Base-by-base conservation (phyloP, 2,797 vertebrate genomes). In the Semaprochilodus insignis region DNA sequence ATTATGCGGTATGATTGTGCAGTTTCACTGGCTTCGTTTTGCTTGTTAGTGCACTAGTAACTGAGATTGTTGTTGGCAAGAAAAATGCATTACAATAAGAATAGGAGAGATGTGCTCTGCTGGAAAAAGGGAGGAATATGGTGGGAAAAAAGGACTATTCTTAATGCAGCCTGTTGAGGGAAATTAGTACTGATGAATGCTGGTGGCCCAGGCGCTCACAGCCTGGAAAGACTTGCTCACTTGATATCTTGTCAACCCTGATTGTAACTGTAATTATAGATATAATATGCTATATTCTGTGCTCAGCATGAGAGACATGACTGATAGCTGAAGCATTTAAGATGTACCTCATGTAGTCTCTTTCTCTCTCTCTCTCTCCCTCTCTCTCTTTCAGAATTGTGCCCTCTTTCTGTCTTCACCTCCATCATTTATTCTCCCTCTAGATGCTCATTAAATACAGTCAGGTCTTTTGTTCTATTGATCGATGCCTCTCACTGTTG, bases 241-340 rank as follows among this genome's bases (percentile, higher is more conserved):
- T 75, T 81, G 79, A 73, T 71, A 76, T 52, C 25, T 57, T 81
- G 74, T 85, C 75, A 81, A 74, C 62, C 74, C 70, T 81, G 75
- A 85, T 85, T 78, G 77, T 85, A 85, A 81, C 77, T 78, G 67
- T 81, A 85, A 81, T 85, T 85, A 85, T 55, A 78, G 69, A 74
- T 80, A 85, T 85, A 74, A 81, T 55, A 70, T 59, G 40, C 83
- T 85, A 70, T 72, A 36, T 72, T 78, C 67, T 73, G 79, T 66
- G 74, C 70, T 80, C 78, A 81, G 80, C 78, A 72, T 81, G 74
- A 78, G 44, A 71, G 77, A 81, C 69, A 60, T 85, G 83, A 80
- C 78, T 85, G 79, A 85, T 78, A 76, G 40, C 52, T 85, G 57
- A 27, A 60, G 52, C 52, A 34, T 80, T 72, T 66, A 52, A 73